phyloP scores from a whole-genome alignment of 2,797 vertebrate species.

The Balearica regulorum region DNA sequence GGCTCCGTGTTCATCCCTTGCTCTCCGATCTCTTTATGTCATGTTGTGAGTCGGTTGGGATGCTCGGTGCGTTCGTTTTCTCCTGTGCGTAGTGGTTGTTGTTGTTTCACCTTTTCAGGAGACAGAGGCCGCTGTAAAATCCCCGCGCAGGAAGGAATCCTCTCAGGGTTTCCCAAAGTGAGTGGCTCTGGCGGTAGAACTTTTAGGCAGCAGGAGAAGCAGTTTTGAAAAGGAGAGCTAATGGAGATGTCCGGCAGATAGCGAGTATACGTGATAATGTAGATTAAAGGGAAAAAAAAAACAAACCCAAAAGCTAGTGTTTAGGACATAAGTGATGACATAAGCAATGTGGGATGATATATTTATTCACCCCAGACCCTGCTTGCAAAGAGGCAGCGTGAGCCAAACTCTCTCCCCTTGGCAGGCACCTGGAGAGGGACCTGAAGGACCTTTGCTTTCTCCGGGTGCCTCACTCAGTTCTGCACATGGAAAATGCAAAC shows the following conservation, averaged over 20 bases:
- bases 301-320: background rate
- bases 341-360: background rate
- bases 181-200: background rate
- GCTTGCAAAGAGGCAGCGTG: background rate
- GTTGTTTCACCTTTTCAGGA: background rate
- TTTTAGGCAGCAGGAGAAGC: background rate
- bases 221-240: background rate
- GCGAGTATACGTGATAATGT: background rate
- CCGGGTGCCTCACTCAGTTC: background rate
- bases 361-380: background rate
- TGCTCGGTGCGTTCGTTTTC: accelerated
- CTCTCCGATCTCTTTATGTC: background rate
- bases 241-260: background rate
- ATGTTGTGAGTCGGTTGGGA: background rate
- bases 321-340: background rate
- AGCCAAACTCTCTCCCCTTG: background rate
- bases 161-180: background rate
- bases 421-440: background rate
- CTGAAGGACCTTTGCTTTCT: background rate
- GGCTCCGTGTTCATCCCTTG: background rate
- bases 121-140: background rate
- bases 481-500: background rate
- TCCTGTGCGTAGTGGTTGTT: background rate
- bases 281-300: background rate
- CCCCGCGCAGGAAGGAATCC: background rate